Evolutionary conservation across 2,113 vertebrate genomes (phyloP), one percentile per base, ranked within the genome.

Genomic region (Dicentrarchus labrax): DNA sequence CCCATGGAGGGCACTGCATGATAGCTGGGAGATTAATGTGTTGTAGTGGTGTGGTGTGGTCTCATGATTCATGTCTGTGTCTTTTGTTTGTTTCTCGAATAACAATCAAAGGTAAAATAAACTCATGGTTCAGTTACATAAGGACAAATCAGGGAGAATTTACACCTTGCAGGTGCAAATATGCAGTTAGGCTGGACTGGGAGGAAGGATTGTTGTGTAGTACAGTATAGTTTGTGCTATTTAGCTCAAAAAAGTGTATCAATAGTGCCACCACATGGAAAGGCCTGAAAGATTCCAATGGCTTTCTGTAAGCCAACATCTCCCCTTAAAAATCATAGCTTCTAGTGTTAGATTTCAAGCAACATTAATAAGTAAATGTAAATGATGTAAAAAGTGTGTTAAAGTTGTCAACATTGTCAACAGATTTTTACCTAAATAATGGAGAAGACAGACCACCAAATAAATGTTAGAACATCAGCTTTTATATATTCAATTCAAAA

Each of bases 261-360:
- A 93, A 92, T 82, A 94, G 91, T 82, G 93, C 91, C 94, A 88
- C 90, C 92, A 84, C 91, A 87, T 94, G 94, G 93, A 92, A 77
- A 80, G 72, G 47, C 61, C 36, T 41, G 45, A 80, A 77, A 76
- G 21, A 72, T 13, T 15, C 54, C 21, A 39, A 85, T 65, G 61
- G 43, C 21, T 82, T 51, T 19, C 39, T 86, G 47, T 53, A 62
- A 74, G 56, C 10, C 60, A 13, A 43, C 22, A 36, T 53, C 62
- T 51, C 17, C 16, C 41, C 16, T 65, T 1, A 60, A 13, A 70
- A 47, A 41, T 66, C 24, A 84, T 2, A 53, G 30, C 9, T 73
- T 72, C 17, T 51, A 45, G 6, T 67, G 17, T 47, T 12, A 3
- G 17, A 22, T 56, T 30, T 71, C 0, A 56, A 38, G n/a, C 53